These are phyloP conservation scores for Drosophila dunni DNA, from an alignment of 1,140 invertebrate genomes.

Conservation along the genomic window DNA sequence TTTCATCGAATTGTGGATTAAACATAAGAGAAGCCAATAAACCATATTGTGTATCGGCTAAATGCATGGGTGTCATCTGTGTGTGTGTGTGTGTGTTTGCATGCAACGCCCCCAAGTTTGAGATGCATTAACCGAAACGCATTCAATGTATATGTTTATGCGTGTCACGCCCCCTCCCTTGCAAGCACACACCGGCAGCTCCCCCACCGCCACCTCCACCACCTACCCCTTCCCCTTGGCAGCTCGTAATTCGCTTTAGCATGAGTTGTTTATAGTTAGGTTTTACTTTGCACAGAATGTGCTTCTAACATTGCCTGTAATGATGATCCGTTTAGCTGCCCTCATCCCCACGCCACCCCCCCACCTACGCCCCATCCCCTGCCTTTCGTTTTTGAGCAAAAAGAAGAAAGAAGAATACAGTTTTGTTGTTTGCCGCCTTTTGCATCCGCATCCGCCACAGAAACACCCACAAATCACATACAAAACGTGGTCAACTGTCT, in stretches of 20 bases:
- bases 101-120: constrained; percentile 12
- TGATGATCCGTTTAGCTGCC: constrained; percentile 32
- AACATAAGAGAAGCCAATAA: neutral
- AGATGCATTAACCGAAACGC: constrained; percentile 26
- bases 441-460: constrained; percentile 50
- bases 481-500: constrained; percentile 49
- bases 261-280: constrained; percentile 49
- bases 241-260: neutral
- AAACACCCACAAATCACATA: constrained; percentile 53
- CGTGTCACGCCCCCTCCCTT: neutral
- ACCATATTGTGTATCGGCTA: constrained; percentile 1
- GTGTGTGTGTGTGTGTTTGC: neutral
- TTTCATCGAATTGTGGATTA: constrained; percentile 11
- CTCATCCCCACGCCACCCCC: neutral
- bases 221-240: neutral
- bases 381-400: neutral
- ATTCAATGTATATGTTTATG: constrained; percentile 50
- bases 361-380: too few species aligned
- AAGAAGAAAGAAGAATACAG: constrained; percentile 36
- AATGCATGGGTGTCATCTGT: neutral
- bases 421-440: constrained; percentile 29
- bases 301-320: constrained; percentile 33
- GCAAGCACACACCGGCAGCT: neutral
- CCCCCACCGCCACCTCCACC: neutral
- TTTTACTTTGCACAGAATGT: constrained; percentile 11